Evolutionary conservation across 2,888 invertebrate species (phyloP).

Genomic region (Selenia dentaria): DNA sequence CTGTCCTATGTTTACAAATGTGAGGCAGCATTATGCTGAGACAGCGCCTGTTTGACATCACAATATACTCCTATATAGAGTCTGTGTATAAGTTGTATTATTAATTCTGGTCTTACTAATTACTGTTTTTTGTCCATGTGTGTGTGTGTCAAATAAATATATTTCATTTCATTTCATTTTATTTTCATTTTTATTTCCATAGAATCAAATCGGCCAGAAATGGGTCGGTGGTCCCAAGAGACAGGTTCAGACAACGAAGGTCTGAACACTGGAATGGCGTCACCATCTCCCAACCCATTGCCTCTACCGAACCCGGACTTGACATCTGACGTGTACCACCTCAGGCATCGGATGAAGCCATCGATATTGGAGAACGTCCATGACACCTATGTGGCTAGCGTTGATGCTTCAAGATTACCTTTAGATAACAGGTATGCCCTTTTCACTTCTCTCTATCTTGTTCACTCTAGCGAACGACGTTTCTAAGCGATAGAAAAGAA

Average conservation of each 20-base stretch:
- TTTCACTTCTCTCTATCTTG: not conserved
- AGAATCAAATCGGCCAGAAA: constrained; percentile 60
- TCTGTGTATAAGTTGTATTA: too few relatives aligned
- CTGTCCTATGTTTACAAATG: too few relatives aligned
- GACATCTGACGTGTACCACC: constrained; percentile 85
- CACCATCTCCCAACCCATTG: constrained; percentile 86
- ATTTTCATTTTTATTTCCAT: not conserved
- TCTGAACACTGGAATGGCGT: constrained; percentile 47
- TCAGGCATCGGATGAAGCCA: constrained; percentile 81
- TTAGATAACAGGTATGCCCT: constrained; percentile 70
- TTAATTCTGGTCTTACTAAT: too few relatives aligned
- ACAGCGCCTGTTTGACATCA: too few relatives aligned
- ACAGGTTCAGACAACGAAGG: constrained; percentile 91
- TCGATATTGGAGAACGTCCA: constrained; percentile 85
- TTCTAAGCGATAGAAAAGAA: too few relatives aligned
- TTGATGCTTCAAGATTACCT: constrained; percentile 68
- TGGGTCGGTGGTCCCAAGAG: constrained; percentile 90
- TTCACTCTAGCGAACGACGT: too few relatives aligned
- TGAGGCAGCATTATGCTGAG: too few relatives aligned
- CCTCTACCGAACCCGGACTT: constrained; percentile 93
- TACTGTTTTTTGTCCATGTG: too few relatives aligned
- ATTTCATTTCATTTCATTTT: too few relatives aligned
- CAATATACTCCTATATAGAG: too few relatives aligned
- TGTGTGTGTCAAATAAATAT: too few relatives aligned
- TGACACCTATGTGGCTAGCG: constrained; percentile 80